phyloP scores from a whole-genome alignment of 1,140 invertebrate genomes.

The Pogonomyrmex californicus region DNA sequence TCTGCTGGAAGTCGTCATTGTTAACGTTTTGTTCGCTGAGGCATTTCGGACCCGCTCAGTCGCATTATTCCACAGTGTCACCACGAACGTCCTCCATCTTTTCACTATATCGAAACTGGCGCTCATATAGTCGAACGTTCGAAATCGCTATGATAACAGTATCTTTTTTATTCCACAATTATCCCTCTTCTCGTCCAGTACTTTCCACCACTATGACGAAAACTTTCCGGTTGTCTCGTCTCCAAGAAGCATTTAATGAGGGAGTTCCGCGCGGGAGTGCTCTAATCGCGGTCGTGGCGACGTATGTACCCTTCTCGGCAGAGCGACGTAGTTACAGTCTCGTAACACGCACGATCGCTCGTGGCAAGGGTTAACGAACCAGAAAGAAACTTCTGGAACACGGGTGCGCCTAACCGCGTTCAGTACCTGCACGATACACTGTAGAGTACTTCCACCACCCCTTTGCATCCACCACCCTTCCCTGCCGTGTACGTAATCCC shows the following conservation, averaged over 20 bases:
- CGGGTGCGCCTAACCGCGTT: conserved; percentile 45
- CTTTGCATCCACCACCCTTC: neutral
- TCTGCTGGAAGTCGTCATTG: conserved; percentile 91
- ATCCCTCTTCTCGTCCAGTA: neutral
- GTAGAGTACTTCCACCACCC: conserved; percentile 5
- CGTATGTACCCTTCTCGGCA: conserved; percentile 8
- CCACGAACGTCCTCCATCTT: conserved; percentile 44
- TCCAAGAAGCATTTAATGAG: neutral
- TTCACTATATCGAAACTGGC: conserved; percentile 58
- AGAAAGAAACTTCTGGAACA: conserved; percentile 59
- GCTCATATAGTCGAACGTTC: conserved; percentile 54
- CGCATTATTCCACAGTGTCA: conserved; percentile 30
- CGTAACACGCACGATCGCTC: conserved; percentile 53
- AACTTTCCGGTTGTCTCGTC: neutral
- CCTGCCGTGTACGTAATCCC: neutral
- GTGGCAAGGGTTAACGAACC: conserved; percentile 57
- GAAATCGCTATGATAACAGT: neutral
- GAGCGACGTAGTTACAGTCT: conserved; percentile 51
- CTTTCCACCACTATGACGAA: neutral
- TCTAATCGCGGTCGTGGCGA: conserved; percentile 36
- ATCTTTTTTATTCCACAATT: neutral
- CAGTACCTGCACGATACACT: conserved; percentile 48
- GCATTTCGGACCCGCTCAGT: conserved; percentile 52
- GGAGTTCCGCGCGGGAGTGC: neutral
- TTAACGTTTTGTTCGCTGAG: conserved; percentile 76